Evolutionary conservation across 2,888 invertebrate species (phyloP).

Genomic region (Dicroscelio sp.): DNA sequence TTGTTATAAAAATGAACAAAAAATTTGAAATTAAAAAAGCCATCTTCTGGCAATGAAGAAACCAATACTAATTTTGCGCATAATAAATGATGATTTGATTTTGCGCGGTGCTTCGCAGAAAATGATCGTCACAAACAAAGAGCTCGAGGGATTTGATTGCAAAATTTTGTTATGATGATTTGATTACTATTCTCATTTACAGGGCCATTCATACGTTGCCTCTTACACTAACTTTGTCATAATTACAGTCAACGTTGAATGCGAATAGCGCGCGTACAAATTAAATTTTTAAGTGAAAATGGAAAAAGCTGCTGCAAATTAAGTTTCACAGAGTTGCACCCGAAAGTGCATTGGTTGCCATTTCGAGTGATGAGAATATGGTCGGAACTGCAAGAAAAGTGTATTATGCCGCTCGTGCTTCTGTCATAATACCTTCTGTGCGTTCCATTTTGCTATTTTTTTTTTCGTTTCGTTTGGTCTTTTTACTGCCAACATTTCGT

Average conservation of each 20-base stretch:
- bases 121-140: constrained; percentile 17
- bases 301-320: constrained; percentile 58
- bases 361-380: constrained; percentile 50
- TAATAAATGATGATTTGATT: too few relatives aligned
- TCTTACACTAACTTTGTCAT: constrained; percentile 42
- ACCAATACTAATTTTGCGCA: too few relatives aligned
- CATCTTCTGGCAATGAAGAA: too few relatives aligned
- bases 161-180: constrained; percentile 46
- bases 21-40: too few relatives aligned
- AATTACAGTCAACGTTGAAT: constrained; percentile 51
- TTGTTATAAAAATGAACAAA: too few relatives aligned
- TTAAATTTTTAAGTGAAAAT: constrained; percentile 49
- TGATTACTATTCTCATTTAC: constrained; percentile 48
- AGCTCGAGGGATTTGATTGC: constrained; percentile 23
- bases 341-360: constrained; percentile 51
- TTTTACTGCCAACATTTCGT: constrained; percentile 24
- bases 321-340: constrained; percentile 44
- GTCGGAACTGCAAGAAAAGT: constrained; percentile 46
- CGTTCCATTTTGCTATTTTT: neutral
- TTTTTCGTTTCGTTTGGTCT: too few relatives aligned
- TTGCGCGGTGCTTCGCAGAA: neutral
- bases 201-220: constrained; percentile 46
- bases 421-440: constrained; percentile 12
- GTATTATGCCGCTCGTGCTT: constrained; percentile 20
- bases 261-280: constrained; percentile 39